These are phyloP conservation scores for human DNA, from an alignment of 2,113 vertebrate species.

Conservation along the genomic window DNA sequence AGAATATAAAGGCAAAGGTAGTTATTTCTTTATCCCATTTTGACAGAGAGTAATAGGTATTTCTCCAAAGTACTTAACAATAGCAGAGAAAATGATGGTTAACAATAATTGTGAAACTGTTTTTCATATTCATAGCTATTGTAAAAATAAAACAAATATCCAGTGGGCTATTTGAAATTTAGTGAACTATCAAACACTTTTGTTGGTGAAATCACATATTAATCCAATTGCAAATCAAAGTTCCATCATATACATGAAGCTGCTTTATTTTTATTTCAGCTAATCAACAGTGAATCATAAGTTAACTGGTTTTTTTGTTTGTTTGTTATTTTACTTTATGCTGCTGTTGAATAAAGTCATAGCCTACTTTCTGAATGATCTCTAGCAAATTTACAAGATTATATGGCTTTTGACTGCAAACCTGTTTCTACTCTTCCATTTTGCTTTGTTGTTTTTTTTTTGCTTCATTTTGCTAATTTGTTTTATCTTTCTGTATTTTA, in stretches of 20 bases:
- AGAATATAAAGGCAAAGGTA: background rate
- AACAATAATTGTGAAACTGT: background rate
- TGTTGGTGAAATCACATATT: background rate
- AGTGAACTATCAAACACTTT: slow-evolving; percentile 14
- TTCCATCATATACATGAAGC: background rate
- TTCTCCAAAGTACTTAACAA: slow-evolving; percentile 5
- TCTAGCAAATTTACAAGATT: background rate
- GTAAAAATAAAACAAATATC: slow-evolving; percentile 20
- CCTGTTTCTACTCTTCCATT: background rate
- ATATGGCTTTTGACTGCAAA: background rate
- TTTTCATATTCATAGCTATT: slow-evolving; percentile 24
- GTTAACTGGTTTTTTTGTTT: background rate
- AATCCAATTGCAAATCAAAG: background rate
- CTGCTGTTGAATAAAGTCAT: background rate
- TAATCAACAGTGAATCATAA: background rate
- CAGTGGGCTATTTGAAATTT: background rate
- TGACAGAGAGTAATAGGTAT: background rate
- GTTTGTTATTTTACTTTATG: background rate
- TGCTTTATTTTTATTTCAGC: background rate
- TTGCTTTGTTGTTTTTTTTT: background rate
- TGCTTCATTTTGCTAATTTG: background rate
- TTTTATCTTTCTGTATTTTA: background rate
- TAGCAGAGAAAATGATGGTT: background rate
- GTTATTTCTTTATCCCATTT: background rate
- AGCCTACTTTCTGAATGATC: background rate